Conservation (phyloP, 1,140 invertebrate species). For the Drosophila funebris region DNA sequence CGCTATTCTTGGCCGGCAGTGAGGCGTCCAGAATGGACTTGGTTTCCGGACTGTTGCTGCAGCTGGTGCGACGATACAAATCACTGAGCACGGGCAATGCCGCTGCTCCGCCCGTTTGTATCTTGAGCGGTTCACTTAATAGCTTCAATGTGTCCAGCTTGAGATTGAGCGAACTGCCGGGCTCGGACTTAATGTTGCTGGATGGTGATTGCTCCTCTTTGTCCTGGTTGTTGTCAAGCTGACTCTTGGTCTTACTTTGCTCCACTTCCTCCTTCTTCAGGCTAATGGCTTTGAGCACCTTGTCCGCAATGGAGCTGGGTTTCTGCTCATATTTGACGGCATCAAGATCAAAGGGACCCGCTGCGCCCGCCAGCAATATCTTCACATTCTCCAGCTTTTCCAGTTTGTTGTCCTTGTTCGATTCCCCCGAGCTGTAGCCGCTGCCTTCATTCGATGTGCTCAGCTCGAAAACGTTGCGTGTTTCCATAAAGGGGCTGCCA, state of each 20-base stretch:
- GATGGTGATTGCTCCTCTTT: constrained; percentile 1
- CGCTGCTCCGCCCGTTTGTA: constrained; percentile 44
- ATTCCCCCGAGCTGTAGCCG: constrained; percentile 82
- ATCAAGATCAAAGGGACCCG: constrained; percentile 69
- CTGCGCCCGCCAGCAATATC: constrained; percentile 67
- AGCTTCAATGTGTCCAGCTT: constrained; percentile 42
- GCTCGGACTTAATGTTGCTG: constrained; percentile 33
- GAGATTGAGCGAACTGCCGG: background rate
- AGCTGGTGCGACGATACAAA: constrained; percentile 33
- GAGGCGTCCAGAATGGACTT: constrained; percentile 81
- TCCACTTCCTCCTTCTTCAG: constrained; percentile 84
- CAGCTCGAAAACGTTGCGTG: constrained; percentile 79
- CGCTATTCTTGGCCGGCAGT: constrained; percentile 85
- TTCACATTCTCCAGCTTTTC: constrained; percentile 85
- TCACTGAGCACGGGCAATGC: constrained; percentile 42
- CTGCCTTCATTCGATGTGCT: constrained; percentile 66
- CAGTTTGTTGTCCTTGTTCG: constrained; percentile 84
- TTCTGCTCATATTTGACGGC: constrained; percentile 78
- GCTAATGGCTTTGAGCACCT: constrained; percentile 85
- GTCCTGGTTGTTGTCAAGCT: background rate
- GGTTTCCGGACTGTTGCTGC: constrained; percentile 71
- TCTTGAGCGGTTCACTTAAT: constrained; percentile 64
- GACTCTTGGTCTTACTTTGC: constrained; percentile 59
- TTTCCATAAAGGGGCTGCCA: constrained; percentile 85
- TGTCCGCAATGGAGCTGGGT: constrained; percentile 86